Percentiles rank a stretch among this genome's conserved stretches.
These are phyloP conservation scores for Sarotherodon lohbergeri DNA, from an alignment of 2,113 vertebrate genomes.

Conservation along the genomic window DNA sequence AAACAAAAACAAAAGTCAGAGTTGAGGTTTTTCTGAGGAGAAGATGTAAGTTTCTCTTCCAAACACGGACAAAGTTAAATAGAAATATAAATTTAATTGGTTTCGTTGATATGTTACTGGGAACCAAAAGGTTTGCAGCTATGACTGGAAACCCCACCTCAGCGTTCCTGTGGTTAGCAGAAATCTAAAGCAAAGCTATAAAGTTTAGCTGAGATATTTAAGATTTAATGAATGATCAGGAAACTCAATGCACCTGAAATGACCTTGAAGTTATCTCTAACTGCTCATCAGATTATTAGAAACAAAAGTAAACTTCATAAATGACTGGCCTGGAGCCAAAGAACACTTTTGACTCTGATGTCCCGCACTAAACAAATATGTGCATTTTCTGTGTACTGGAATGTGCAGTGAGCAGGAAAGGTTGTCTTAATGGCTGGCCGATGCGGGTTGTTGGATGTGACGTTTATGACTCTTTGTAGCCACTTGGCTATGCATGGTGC, in stretches of 20 bases:
- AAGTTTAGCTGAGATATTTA: neutral
- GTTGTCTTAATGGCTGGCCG: neutral
- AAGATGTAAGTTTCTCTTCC: neutral
- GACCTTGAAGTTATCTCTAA: conserved; percentile 21
- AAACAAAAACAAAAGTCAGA: neutral
- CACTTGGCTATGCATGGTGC: neutral
- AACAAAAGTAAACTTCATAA: neutral
- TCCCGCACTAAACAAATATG: neutral
- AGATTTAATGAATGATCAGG: conserved; percentile 6
- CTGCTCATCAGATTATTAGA: neutral
- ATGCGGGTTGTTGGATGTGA: conserved; percentile 15
- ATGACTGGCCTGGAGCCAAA: neutral
- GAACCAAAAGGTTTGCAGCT: neutral
- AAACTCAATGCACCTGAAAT: neutral
- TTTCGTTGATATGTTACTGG: neutral
- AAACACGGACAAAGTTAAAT: neutral
- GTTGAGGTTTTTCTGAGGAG: neutral
- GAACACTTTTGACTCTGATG: conserved; percentile 18
- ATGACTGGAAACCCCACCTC: neutral
- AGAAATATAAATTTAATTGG: neutral
- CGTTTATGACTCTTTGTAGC: conserved; percentile 59
- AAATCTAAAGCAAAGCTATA: neutral
- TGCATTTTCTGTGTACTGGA: conserved; percentile 15
- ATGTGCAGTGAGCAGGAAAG: neutral
- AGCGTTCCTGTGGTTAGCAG: neutral